phyloP scores from a whole-genome alignment of 1,140 invertebrate genomes.

The Cyclargus thomasi region DNA sequence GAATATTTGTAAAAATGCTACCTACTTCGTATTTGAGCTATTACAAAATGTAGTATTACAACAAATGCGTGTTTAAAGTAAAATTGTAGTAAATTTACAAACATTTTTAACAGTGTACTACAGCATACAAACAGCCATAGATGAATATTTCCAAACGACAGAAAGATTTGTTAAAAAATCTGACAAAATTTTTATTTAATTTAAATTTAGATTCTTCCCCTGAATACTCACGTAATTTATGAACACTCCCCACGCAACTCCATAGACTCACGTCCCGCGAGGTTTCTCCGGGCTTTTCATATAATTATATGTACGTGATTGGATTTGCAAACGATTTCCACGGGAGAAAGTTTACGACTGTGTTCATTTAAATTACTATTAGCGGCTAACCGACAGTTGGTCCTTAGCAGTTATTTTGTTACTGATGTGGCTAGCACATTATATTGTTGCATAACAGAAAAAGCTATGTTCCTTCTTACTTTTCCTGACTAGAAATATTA shows the following conservation, averaged over 20 bases:
- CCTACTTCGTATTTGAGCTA: too few relatives aligned
- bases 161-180: too few relatives aligned
- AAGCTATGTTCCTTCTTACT: not conserved
- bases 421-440: not conserved
- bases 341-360: constrained; percentile 8
- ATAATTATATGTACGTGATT: constrained; percentile 11
- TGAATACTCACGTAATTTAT: too few relatives aligned
- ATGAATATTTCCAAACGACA: too few relatives aligned
- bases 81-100: too few relatives aligned
- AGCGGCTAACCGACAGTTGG: constrained; percentile 3
- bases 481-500: not conserved
- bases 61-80: too few relatives aligned
- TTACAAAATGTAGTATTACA: too few relatives aligned
- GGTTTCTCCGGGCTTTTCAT: not conserved
- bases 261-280: not conserved
- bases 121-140: too few relatives aligned
- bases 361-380: constrained; percentile 9
- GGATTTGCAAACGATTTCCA: not conserved
- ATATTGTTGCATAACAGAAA: constrained; percentile 1
- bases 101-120: too few relatives aligned
- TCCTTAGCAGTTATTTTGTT: not conserved
- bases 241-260: not conserved
- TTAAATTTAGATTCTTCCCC: too few relatives aligned
- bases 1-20: too few relatives aligned
- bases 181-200: too few relatives aligned